Conservation (phyloP, 2,888 invertebrate genomes). For the Orchesella flavescens region DNA sequence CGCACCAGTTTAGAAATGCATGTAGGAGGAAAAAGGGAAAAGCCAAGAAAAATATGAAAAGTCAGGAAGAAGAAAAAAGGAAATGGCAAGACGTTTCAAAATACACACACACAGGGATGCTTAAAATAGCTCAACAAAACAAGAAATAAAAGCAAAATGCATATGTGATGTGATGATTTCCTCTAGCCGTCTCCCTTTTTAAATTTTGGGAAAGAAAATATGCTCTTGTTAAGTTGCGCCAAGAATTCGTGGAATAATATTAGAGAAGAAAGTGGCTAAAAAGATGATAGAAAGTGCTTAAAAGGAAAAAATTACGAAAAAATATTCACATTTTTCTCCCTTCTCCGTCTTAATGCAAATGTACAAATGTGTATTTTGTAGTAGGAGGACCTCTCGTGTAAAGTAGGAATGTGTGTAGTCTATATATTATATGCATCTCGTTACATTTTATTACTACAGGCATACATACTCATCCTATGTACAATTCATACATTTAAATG, state of each 20-base stretch:
- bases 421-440: no score
- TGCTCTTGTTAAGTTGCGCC: no score
- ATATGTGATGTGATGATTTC: conserved; percentile 19
- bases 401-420: neutral
- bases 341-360: neutral
- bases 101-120: neutral
- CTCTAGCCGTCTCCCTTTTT: neutral
- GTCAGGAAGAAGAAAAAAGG: conserved; percentile 24
- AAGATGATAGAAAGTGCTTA: neutral
- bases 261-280: conserved; percentile 2
- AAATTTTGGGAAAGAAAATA: no score
- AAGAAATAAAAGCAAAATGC: conserved; percentile 3
- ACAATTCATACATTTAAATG: conserved; percentile 43
- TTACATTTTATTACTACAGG: neutral
- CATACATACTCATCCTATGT: conserved; percentile 1
- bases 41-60: conserved; percentile 16
- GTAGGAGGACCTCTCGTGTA: neutral
- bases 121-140: conserved; percentile 1
- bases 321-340: neutral
- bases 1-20: neutral
- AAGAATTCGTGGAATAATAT: neutral
- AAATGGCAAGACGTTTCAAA: conserved; percentile 24
- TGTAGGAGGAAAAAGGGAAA: conserved; percentile 19
- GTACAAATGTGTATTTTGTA: neutral
- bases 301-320: neutral